Conservation (phyloP, 2,113 vertebrate species). For the Natator depressus region DNA sequence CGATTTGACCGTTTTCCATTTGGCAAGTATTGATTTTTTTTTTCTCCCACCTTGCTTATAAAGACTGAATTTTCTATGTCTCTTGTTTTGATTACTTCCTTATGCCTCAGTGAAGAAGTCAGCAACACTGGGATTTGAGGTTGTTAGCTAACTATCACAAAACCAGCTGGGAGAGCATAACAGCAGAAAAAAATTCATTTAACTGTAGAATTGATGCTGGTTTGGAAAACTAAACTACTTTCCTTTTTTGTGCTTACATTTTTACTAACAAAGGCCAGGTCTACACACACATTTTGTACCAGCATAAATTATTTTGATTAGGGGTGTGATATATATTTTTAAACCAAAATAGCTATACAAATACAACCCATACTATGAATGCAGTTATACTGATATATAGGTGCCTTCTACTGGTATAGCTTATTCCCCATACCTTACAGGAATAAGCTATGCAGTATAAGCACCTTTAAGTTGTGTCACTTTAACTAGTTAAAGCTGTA, state of each 20-base stretch:
- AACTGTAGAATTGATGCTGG: not conserved
- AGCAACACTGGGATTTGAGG: not conserved
- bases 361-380: not conserved
- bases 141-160: not conserved
- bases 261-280: not conserved
- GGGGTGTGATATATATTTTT: not conserved
- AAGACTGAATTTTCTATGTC: fast-evolving
- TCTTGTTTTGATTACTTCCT: not conserved
- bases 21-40: not conserved
- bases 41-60: fast-evolving
- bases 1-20: not conserved
- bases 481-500: not conserved
- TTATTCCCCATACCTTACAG: not conserved
- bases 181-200: not conserved
- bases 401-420: too few relatives aligned
- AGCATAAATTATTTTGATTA: not conserved
- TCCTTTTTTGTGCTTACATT: fast-evolving
- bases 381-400: too few relatives aligned
- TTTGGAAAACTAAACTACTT: not conserved
- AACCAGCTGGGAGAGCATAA: not conserved
- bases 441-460: not conserved
- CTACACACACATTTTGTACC: not conserved
- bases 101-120: not conserved
- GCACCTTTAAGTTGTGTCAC: not conserved
- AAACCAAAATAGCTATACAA: too few relatives aligned